These are phyloP conservation scores for Eutolmus rufibarbis DNA, from an alignment of 2,888 invertebrate species.

Conservation along the genomic window DNA sequence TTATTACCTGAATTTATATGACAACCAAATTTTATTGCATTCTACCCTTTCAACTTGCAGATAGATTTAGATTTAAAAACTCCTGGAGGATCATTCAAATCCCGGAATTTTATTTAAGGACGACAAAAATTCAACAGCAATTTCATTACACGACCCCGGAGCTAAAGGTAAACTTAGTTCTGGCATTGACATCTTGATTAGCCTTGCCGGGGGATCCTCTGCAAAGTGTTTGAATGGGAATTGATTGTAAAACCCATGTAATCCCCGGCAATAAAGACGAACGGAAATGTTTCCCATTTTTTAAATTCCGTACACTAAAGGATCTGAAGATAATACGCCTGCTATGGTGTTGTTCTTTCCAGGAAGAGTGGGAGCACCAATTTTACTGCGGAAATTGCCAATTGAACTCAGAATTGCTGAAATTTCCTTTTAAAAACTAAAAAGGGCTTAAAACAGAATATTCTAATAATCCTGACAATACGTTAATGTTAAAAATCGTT, in stretches of 20 bases:
- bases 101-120: not conserved
- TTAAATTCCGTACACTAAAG: not conserved
- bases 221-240: not conserved
- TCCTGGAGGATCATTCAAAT: not conserved
- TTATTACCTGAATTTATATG: not conserved
- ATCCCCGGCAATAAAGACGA: not conserved
- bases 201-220: not conserved
- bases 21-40: not conserved
- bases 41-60: not conserved
- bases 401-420: not conserved
- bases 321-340: not conserved
- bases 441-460: not conserved
- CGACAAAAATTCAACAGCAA: not conserved
- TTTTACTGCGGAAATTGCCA: not conserved
- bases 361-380: not conserved
- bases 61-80: not conserved
- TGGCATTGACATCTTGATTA: slow-evolving; percentile 32
- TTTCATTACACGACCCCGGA: not conserved
- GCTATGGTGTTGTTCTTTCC: not conserved
- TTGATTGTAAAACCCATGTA: not conserved
- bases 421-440: not conserved
- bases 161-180: not conserved
- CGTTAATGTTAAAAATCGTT: not conserved
- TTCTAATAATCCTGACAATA: not conserved
- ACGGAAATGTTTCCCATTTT: not conserved